Evolutionary conservation across 2,113 vertebrate genomes (phyloP).

Genomic region (Physeter macrocephalus): DNA sequence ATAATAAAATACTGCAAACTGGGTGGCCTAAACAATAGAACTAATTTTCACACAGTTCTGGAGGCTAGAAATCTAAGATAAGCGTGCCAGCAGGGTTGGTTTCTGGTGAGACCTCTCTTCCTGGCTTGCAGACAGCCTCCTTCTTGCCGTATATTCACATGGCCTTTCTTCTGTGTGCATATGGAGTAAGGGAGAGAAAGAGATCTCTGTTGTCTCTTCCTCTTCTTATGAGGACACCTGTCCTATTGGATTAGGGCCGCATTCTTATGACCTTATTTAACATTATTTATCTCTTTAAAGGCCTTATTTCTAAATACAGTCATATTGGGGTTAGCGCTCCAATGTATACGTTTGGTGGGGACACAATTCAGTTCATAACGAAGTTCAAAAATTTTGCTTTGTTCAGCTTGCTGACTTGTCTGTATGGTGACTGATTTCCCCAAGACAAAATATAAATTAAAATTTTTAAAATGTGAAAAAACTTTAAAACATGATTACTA

Average conservation of each 20-base stretch:
- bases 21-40: not conserved
- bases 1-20: not conserved
- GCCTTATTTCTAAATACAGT: not conserved
- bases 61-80: not conserved
- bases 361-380: not conserved
- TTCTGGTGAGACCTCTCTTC: not conserved
- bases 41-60: not conserved
- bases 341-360: not conserved
- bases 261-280: not conserved
- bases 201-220: not conserved
- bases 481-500: not conserved
- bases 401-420: not conserved
- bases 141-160: fast-evolving
- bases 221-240: not conserved
- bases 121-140: not conserved
- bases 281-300: not conserved
- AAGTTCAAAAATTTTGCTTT: not conserved
- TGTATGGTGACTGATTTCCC: not conserved
- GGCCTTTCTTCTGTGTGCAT: not conserved
- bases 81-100: not conserved
- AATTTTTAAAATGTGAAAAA: not conserved
- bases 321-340: not conserved
- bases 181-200: not conserved
- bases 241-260: not conserved
- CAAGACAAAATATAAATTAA: constrained; percentile 29